phyloP scores from a whole-genome alignment of 2,113 vertebrate genomes.

The Genyomyrus donnyi region DNA sequence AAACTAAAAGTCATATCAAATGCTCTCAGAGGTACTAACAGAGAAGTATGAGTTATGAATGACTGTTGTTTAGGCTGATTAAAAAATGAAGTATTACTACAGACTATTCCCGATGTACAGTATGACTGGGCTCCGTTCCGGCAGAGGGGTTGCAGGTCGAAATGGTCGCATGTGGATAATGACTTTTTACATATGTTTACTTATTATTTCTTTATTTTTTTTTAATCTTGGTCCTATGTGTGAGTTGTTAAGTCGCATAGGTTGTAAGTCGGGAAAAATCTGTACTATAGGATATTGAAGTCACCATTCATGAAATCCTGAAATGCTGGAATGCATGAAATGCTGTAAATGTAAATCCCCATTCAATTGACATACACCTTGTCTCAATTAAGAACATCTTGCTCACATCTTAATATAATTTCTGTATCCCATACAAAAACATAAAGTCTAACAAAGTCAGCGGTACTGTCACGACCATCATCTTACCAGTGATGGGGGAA shows the following conservation, averaged over 20 bases:
- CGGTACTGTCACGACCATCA: slow-evolving; percentile 10
- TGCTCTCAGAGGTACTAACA: background rate
- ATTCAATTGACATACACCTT: background rate
- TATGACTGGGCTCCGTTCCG: background rate
- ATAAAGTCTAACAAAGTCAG: background rate
- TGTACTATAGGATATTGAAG: background rate
- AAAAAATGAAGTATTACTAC: background rate
- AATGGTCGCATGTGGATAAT: background rate
- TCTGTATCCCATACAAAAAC: background rate
- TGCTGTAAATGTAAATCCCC: background rate
- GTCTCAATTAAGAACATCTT: background rate
- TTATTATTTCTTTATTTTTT: background rate
- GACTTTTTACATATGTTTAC: background rate
- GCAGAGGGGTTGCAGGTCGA: background rate
- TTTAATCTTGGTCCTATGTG: background rate
- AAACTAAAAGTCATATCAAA: background rate
- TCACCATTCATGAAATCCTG: background rate
- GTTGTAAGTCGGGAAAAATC: background rate
- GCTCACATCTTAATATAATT: background rate
- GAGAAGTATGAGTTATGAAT: background rate
- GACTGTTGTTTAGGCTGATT: background rate
- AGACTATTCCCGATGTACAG: background rate
- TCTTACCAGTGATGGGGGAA: slow-evolving; percentile 47
- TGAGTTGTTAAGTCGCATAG: background rate
- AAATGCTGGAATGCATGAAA: too few species aligned